Conservation (phyloP, 2,888 invertebrate species). For the Arrhopalites spinosus region DNA sequence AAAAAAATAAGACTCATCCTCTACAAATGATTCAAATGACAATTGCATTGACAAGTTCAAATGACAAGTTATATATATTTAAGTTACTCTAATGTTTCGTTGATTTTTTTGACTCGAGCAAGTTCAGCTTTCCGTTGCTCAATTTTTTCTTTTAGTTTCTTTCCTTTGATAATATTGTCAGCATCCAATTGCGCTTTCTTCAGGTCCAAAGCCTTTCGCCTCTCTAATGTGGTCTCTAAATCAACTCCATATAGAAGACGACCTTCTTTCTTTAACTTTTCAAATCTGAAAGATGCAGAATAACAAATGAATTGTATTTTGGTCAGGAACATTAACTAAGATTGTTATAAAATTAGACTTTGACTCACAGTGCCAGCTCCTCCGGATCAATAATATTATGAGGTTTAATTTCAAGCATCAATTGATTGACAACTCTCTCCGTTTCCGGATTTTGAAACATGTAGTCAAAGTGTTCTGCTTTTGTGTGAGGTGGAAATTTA, state of each 20-base stretch:
- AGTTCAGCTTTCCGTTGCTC: slow-evolving; percentile 11
- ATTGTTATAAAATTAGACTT: neutral
- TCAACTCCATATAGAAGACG: slow-evolving; percentile 20
- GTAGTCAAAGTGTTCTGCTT: slow-evolving; percentile 42
- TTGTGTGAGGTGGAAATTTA: slow-evolving; percentile 1
- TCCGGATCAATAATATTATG: slow-evolving; percentile 36
- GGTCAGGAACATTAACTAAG: no score
- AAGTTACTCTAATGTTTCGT: neutral
- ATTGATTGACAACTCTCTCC: slow-evolving; percentile 24
- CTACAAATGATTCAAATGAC: no score
- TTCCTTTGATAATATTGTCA: slow-evolving; percentile 1
- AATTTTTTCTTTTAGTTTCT: slow-evolving; percentile 5
- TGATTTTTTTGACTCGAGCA: neutral
- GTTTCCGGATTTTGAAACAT: slow-evolving; percentile 47
- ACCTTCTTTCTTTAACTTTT: slow-evolving; percentile 15
- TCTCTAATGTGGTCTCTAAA: slow-evolving; percentile 6
- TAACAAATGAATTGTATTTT: neutral
- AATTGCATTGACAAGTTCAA: neutral
- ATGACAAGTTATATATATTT: no score
- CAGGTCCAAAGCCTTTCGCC: slow-evolving; percentile 12
- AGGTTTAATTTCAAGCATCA: slow-evolving; percentile 38
- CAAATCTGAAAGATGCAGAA: slow-evolving; percentile 24
- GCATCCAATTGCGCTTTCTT: neutral
- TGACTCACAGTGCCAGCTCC: slow-evolving; percentile 36
- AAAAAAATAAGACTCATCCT: neutral